Base-by-base conservation (phyloP, 1,140 invertebrate genomes). In the Frieseomelitta varia region DNA sequence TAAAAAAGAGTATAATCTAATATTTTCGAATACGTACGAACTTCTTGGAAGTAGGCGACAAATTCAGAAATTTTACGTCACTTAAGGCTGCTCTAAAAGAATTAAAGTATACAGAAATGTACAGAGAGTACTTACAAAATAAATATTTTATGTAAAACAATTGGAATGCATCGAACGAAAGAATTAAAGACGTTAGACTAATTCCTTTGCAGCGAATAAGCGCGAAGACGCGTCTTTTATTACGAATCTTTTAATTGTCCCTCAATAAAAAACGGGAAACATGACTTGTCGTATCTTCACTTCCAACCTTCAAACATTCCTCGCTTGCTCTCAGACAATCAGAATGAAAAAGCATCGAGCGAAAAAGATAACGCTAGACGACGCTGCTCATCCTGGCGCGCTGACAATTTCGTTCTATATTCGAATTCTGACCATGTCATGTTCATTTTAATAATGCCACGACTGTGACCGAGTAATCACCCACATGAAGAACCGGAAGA, bases 381-480 rank as follows among this genome's bases (percentile, higher is more conserved):
- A 63, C 39, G 71, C 63, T 30, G 47, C 61, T 21, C 47, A 56
- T 61, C 34, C 63, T 86, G 86, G 80, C 85, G 30, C 55, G n/a
- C 21, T 81, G 77, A 55, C 86, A 87, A 85, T 34, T 67, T 53
- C 17, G 27, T 79, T 75, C 53, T 79, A 71, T 80, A 75, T 84
- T 71, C 30, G 47, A 30, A 30, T 67, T 76, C 56, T 65, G 19
- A 14, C 14, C 21, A 2, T 6, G 21, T 12, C n/a, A n/a, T n/a
- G n/a, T n/a, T n/a, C n/a, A 30, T 47, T 47, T 67, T 51, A 63
- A 53, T 56, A 63, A 39, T 72, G 55, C 47, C 17, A 15, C 4
- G 56, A 58, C 21, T 51, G 47, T 73, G 17, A 77, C 69, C 34
- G 34, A 53, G 24, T 8, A 15, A 24, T 17, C n/a, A 61, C 61